Evolutionary conservation across 2,113 vertebrate genomes (phyloP).

Genomic region (Erythrocercus mccallii): DNA sequence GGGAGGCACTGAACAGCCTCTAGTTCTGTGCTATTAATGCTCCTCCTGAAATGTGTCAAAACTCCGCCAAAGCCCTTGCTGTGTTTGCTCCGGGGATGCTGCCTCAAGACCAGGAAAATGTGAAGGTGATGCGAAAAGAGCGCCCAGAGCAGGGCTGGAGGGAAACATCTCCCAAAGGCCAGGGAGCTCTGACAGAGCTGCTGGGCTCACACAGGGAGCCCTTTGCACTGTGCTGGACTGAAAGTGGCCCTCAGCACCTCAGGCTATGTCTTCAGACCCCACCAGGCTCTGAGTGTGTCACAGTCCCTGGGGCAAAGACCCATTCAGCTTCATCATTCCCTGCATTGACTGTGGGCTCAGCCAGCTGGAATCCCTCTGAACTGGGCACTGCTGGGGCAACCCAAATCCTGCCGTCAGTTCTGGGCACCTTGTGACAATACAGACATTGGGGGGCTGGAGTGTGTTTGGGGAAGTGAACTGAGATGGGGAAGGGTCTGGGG

Average conservation of each 20-base stretch:
- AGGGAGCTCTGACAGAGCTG: not conserved
- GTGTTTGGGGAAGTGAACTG: not conserved
- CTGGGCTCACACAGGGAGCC: not conserved
- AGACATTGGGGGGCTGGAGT: not conserved
- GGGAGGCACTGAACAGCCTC: not conserved
- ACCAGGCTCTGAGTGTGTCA: not conserved
- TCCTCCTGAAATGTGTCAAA: not conserved
- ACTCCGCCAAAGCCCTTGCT: not conserved
- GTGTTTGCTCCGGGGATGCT: not conserved
- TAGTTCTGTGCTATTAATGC: not conserved
- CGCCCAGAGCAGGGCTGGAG: not conserved
- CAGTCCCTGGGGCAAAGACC: not conserved
- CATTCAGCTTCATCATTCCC: not conserved
- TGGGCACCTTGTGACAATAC: not conserved
- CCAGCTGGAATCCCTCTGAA: not conserved
- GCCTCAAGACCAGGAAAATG: not conserved
- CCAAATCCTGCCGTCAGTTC: not conserved
- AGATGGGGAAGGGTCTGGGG: not conserved
- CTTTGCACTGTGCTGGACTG: not conserved
- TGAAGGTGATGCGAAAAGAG: not conserved
- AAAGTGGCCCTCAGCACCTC: not conserved
- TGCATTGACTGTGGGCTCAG: not conserved
- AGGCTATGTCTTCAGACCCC: not conserved
- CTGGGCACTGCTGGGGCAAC: not conserved
- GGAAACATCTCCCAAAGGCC: not conserved